Conservation (phyloP, 30 jellyfish, hydroid and myxozoan genomes). For the Hydractinia echinata region DNA sequence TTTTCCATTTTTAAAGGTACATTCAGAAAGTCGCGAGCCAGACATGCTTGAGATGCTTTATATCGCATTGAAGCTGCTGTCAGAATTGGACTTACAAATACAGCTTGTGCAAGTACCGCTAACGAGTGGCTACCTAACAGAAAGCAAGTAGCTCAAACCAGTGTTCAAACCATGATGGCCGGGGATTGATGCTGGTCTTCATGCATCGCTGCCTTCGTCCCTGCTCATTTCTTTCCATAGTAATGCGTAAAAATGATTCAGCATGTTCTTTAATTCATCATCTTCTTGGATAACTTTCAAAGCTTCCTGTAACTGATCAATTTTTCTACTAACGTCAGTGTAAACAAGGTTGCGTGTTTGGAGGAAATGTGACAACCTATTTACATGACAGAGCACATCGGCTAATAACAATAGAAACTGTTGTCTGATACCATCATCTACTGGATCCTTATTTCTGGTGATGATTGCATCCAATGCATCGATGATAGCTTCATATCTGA, state of each 20-base stretch:
- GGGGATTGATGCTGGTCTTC: no score
- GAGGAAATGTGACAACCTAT: neutral
- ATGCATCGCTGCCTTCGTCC: neutral
- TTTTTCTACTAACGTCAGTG: neutral
- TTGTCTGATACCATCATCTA: slow-evolving; percentile 6
- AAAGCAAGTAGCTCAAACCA: no score
- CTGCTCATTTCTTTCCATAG: neutral
- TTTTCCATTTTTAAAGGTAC: no score
- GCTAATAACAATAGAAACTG: neutral
- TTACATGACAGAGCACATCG: slow-evolving; percentile 7
- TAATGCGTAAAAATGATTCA: neutral
- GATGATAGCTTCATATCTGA: neutral
- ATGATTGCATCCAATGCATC: slow-evolving; percentile 18
- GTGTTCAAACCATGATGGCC: no score
- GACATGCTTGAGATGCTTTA: no score
- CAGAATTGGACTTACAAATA: no score
- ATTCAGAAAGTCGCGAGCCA: no score
- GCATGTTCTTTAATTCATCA: slow-evolving; percentile 7
- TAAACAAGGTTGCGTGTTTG: slow-evolving; percentile 1
- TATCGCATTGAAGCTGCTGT: no score
- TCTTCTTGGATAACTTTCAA: neutral
- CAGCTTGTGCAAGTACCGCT: no score
- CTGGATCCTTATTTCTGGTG: neutral
- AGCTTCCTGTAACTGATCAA: slow-evolving; percentile 21
- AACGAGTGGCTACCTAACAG: no score